Conservation (phyloP, 2,797 vertebrate genomes). For the Mallotus villosus region DNA sequence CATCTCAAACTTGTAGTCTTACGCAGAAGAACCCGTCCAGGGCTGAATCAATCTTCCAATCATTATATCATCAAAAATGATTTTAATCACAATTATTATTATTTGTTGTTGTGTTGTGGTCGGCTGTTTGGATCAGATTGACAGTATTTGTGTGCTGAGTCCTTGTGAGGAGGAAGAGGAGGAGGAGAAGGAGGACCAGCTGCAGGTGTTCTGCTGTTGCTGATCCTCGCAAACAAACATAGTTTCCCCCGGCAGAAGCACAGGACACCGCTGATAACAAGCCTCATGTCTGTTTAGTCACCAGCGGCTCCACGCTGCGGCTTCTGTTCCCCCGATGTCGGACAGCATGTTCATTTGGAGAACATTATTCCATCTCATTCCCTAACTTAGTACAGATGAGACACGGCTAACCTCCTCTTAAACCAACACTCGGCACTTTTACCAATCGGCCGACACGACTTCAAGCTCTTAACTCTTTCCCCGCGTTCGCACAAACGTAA, state of each 20-base stretch:
- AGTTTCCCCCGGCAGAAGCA: constrained; percentile 10
- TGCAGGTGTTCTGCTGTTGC: constrained; percentile 34
- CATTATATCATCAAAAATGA: too few species aligned
- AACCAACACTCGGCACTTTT: not conserved
- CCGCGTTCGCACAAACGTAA: constrained; percentile 18
- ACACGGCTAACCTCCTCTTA: not conserved
- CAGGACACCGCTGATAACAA: constrained; percentile 50
- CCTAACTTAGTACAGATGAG: not conserved
- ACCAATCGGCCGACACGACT: not conserved
- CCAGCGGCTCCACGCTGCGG: constrained; percentile 27
- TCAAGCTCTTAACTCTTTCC: not conserved
- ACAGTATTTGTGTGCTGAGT: not conserved
- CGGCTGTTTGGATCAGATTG: not conserved
- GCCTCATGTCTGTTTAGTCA: constrained; percentile 39
- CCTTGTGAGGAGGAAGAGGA: not conserved
- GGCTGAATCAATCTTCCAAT: not conserved
- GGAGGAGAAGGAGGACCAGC: too few species aligned
- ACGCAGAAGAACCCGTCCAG: not conserved
- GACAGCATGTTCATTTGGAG: constrained; percentile 24
- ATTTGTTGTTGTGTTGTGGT: too few species aligned
- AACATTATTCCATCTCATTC: constrained; percentile 30
- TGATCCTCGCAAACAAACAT: constrained; percentile 41
- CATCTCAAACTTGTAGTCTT: not conserved
- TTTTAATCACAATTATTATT: too few species aligned
- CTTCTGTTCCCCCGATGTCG: constrained; percentile 34